Conservation (phyloP, 2,113 vertebrate genomes). For the Mustelus asterias region DNA sequence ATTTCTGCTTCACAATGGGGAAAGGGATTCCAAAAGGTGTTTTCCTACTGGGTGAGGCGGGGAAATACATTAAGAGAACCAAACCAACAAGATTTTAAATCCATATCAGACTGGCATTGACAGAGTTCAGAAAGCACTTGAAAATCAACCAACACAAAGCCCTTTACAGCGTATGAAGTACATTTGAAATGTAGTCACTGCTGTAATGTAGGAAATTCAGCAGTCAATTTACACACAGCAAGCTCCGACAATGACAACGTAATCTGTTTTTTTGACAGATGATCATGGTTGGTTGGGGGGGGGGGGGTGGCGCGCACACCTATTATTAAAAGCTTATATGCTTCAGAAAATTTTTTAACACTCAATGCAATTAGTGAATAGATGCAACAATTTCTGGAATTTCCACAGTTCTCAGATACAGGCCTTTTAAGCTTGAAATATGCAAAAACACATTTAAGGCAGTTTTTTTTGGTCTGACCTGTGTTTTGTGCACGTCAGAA, state of each 20-base stretch:
- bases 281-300: too few relatives aligned
- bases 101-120: not conserved
- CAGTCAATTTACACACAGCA: not conserved
- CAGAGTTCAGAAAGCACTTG: not conserved
- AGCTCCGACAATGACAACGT: too few relatives aligned
- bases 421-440: not conserved
- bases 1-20: not conserved
- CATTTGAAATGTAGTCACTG: too few relatives aligned
- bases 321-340: not conserved
- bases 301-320: too few relatives aligned
- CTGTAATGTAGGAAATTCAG: not conserved
- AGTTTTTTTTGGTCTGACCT: constrained; percentile 56
- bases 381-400: not conserved
- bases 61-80: not conserved
- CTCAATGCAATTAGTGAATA: not conserved
- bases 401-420: not conserved
- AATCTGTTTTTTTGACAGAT: too few relatives aligned
- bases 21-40: not conserved
- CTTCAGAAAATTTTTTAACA: not conserved
- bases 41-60: not conserved
- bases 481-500: constrained; percentile 68
- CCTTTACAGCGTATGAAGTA: too few relatives aligned
- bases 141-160: not conserved
- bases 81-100: not conserved
- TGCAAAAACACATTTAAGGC: not conserved